A percentile compares a stretch with the other conserved stretches of the same genome.
These are phyloP conservation scores for Mantis religiosa DNA, from an alignment of 2,888 invertebrate genomes.

Conservation along the genomic window DNA sequence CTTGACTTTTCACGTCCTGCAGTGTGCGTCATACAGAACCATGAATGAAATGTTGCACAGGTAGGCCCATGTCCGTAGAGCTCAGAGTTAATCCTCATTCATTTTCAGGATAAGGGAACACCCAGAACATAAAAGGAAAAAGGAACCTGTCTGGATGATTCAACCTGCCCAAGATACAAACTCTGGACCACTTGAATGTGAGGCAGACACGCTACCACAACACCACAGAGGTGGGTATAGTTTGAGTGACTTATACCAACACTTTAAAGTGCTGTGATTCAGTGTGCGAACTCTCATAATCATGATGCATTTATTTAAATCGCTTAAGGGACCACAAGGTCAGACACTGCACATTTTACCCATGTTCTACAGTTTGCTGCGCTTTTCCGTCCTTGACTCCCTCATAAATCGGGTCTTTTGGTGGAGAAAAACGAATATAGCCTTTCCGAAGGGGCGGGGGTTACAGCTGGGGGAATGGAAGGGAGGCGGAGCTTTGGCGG, in stretches of 20 bases:
- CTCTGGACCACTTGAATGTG: too few relatives aligned
- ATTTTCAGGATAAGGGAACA: too few relatives aligned
- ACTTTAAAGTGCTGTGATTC: neutral
- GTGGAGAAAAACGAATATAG: neutral
- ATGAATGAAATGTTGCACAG: too few relatives aligned
- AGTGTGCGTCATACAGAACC: too few relatives aligned
- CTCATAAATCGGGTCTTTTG: slow-evolving; percentile 3
- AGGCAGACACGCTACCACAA: too few relatives aligned
- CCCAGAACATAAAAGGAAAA: too few relatives aligned
- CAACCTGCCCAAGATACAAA: too few relatives aligned
- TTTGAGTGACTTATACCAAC: neutral
- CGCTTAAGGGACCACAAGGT: neutral
- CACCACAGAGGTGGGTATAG: too few relatives aligned
- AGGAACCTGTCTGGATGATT: too few relatives aligned
- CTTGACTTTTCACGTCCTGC: too few relatives aligned
- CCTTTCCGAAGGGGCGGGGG: neutral
- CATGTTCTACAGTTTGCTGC: neutral
- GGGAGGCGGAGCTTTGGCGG: slow-evolving; percentile 14
- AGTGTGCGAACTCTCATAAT: neutral
- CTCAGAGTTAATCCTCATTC: too few relatives aligned
- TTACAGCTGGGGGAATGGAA: neutral
- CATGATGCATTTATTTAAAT: neutral
- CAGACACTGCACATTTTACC: neutral
- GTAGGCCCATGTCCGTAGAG: too few relatives aligned
- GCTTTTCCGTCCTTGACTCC: neutral